These are phyloP conservation scores for Propithecus coquereli DNA, from an alignment of 2,113 vertebrate genomes.

Conservation along the genomic window DNA sequence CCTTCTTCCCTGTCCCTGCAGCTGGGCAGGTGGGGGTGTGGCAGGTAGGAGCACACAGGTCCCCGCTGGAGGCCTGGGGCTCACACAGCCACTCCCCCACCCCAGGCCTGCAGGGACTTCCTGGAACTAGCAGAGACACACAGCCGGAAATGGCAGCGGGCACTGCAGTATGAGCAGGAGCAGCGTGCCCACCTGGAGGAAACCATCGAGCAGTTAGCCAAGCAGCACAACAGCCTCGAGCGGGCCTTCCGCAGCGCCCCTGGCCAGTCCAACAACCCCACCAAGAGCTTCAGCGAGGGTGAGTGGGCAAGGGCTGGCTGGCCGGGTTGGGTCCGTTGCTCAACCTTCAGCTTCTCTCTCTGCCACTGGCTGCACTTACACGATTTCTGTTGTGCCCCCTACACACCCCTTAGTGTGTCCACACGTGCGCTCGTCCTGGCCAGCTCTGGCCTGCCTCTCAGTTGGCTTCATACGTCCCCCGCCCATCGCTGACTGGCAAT, in stretches of 20 bases:
- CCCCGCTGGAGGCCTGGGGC: neutral
- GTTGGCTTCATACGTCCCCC: neutral
- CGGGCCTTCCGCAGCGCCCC: conserved; percentile 93
- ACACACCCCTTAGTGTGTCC: neutral
- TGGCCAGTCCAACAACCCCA: conserved; percentile 76
- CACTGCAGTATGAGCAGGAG: conserved; percentile 96
- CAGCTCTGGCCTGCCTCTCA: neutral
- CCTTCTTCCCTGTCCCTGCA: neutral
- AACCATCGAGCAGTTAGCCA: conserved; percentile 97
- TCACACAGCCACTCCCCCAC: neutral
- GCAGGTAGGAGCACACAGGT: too few relatives aligned
- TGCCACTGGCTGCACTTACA: neutral
- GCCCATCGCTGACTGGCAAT: too few relatives aligned
- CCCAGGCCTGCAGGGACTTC: conserved; percentile 97
- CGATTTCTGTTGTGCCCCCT: neutral
- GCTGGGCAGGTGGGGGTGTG: neutral
- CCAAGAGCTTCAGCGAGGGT: conserved; percentile 86
- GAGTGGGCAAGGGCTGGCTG: conserved; percentile 52
- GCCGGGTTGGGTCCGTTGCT: neutral
- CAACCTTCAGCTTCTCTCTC: neutral
- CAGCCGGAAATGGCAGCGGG: conserved; percentile 96
- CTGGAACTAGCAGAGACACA: conserved; percentile 94
- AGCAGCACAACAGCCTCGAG: conserved; percentile 98
- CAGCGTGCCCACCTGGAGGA: conserved; percentile 95
- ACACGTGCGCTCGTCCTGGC: neutral